A percentile compares a stretch with the other conserved stretches of the same genome.
phyloP scores from a whole-genome alignment of 2,888 invertebrate species.

The Craniophora ligustri region DNA sequence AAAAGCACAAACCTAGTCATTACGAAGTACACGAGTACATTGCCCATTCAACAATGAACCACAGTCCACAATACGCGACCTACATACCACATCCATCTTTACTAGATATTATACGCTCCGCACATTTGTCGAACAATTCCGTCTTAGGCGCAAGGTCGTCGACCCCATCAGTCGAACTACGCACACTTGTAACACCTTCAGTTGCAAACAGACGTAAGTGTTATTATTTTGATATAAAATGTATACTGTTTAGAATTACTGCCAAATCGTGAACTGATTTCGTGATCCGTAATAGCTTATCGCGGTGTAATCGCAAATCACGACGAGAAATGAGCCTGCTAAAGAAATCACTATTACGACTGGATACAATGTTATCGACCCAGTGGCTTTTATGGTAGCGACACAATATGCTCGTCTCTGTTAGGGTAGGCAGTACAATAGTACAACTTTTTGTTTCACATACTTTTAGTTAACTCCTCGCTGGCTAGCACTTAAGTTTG shows the following conservation, averaged over 20 bases:
- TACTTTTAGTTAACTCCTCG: too few relatives aligned
- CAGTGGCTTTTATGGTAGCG: neutral
- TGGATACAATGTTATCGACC: neutral
- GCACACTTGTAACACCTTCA: conserved; percentile 26
- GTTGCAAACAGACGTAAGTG: conserved; percentile 12
- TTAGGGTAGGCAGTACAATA: too few relatives aligned
- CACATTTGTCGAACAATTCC: conserved; percentile 58
- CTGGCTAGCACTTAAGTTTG: too few relatives aligned
- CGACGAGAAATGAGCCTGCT: neutral
- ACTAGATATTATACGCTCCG: conserved; percentile 25
- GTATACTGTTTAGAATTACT: neutral
- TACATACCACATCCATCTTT: conserved; percentile 52
- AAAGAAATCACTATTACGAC: too few relatives aligned
- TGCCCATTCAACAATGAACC: conserved; percentile 6
- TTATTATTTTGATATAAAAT: conserved; percentile 14
- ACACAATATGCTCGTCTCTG: too few relatives aligned
- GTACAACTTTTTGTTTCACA: too few relatives aligned
- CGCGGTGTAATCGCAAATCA: neutral
- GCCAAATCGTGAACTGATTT: neutral
- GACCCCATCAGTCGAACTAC: conserved; percentile 52
- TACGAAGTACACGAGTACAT: neutral
- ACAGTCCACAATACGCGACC: conserved; percentile 35
- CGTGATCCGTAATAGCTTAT: neutral
- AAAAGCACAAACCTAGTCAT: neutral
- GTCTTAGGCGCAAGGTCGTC: conserved; percentile 61